Evolutionary conservation across 2,888 invertebrate species (phyloP), one percentile per base, ranked within the genome.

Genomic region (Xanthorhoe designata): DNA sequence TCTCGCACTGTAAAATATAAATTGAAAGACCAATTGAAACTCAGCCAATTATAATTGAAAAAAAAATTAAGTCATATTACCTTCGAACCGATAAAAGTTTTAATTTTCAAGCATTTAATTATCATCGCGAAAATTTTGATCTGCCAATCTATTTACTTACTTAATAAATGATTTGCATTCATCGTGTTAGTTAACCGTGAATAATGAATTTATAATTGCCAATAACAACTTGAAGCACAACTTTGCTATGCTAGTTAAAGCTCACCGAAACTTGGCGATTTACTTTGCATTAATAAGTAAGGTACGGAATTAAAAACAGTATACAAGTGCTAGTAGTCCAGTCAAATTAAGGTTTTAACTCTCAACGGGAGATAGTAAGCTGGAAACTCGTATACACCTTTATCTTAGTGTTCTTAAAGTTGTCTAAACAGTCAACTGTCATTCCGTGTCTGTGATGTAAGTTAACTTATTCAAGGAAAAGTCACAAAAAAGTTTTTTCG

Each of bases 151-250:
- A 54, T 42, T 53, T 63, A 42, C 32, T 32, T 32, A 32, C n/a
- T 24, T 24, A 24, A 50, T 68, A 53, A 35, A 45, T 62, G 15
- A 65, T 67, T 69, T 62, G 57, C 66, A 72, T 72, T 61, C 56
- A 72, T 69, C 61, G 15, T 52, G 59, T 69, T 66, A 69, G 65
- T 68, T 66, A 66, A 58, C 62, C 45, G 59, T 66, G 56, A 65
- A 57, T 66, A 69, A 70, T 70, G 67, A 69, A 70, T 70, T 68
- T 69, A 66, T 69, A 69, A 72, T 72, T 69, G 69, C 50, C 64
- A 67, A 67, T 70, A 69, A 68, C 60, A 66, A 72, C 64, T 64
- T 50, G 53, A 24, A 54, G 56, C 56, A 42, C 58, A 72, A 72
- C 70, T 70, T 72, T 64, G 63, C 59, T 61, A 54, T 64, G 61